Evolutionary conservation across 1,140 invertebrate genomes (phyloP).

Genomic region (Pseudomyrmex dendroicus): DNA sequence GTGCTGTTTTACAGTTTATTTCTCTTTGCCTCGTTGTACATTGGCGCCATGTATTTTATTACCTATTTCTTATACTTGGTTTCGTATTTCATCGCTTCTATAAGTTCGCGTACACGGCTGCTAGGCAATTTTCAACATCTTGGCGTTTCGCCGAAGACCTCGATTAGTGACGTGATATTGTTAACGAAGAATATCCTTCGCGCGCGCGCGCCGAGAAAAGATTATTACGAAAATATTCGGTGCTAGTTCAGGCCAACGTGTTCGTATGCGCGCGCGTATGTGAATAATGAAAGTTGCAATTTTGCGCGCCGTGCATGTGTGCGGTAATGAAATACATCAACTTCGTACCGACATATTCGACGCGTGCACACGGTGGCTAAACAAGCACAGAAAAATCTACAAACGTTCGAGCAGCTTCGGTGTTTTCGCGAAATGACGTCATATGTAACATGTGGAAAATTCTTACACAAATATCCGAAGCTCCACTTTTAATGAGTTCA

Average conservation of each 20-base stretch:
- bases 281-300: slow-evolving; percentile 23
- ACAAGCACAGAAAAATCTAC: slow-evolving; percentile 41
- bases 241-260: no score
- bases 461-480: slow-evolving; percentile 1
- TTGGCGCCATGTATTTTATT: neutral
- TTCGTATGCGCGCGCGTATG: neutral
- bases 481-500: slow-evolving; percentile 42
- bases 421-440: slow-evolving; percentile 23
- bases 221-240: slow-evolving; percentile 3
- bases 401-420: slow-evolving; percentile 1
- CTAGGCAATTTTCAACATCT: slow-evolving; percentile 53
- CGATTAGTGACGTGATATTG: slow-evolving; percentile 48
- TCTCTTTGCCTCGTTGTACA: slow-evolving; percentile 21
- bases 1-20: neutral
- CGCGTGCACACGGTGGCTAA: neutral
- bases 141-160: slow-evolving; percentile 44
- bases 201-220: neutral
- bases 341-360: neutral
- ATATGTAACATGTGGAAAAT: neutral
- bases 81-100: slow-evolving; percentile 6
- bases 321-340: neutral
- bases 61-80: slow-evolving; percentile 9
- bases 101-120: neutral
- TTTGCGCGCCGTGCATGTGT: neutral
- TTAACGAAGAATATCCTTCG: slow-evolving; percentile 48